phyloP scores from a whole-genome alignment of 2,113 vertebrate genomes.

The Arizona elegans region DNA sequence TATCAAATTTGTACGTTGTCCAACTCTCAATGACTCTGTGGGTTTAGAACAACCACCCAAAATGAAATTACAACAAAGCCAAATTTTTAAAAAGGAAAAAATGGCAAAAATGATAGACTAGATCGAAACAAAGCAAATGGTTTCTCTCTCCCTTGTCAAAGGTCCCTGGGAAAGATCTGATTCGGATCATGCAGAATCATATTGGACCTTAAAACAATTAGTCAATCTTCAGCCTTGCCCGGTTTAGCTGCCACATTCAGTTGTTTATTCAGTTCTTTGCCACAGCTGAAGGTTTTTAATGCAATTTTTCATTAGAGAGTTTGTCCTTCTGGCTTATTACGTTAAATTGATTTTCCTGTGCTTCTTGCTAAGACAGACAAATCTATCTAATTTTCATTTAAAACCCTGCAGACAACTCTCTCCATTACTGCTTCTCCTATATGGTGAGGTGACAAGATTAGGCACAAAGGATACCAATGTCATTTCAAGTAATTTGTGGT shows the following conservation, averaged over 20 bases:
- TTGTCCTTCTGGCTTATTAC: background rate
- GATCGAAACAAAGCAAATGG: background rate
- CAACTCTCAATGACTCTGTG: background rate
- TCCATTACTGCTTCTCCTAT: background rate
- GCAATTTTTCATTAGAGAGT: background rate
- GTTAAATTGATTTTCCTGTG: background rate
- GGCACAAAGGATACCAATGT: background rate
- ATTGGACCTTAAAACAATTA: background rate
- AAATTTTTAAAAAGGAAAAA: background rate
- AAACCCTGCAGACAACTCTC: background rate
- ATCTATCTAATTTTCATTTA: background rate
- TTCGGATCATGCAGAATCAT: background rate
- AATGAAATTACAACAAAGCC: background rate
- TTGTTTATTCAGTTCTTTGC: background rate
- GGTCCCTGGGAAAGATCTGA: background rate
- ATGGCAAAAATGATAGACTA: background rate
- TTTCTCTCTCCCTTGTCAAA: background rate
- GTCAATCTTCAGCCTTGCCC: background rate
- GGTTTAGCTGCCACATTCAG: background rate
- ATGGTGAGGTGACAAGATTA: background rate
- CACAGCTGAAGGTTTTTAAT: background rate
- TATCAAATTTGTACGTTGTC: background rate
- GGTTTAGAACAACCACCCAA: background rate
- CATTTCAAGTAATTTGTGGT: background rate
- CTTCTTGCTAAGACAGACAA: background rate